Evolutionary conservation across 2,888 invertebrate genomes (phyloP).

Genomic region (Galerucella nymphaeae): DNA sequence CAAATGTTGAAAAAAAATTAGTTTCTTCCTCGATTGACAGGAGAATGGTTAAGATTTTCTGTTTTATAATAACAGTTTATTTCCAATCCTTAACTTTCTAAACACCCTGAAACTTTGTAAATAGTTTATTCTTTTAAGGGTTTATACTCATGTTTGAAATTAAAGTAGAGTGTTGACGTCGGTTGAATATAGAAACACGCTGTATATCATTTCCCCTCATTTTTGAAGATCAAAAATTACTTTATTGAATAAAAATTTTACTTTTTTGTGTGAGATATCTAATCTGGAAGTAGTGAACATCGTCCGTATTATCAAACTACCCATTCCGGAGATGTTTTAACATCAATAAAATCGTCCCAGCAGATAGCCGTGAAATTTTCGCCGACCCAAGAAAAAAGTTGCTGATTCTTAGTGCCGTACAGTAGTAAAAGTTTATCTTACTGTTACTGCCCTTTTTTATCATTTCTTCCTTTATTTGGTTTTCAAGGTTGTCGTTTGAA

Average conservation of each 20-base stretch:
- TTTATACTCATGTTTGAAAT: too few relatives aligned
- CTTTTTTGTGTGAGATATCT: background rate
- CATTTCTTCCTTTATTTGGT: background rate
- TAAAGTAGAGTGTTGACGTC: too few relatives aligned
- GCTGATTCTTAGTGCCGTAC: background rate
- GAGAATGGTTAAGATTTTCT: too few relatives aligned
- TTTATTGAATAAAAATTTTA: background rate
- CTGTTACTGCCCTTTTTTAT: background rate
- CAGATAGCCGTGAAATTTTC: slow-evolving; percentile 10
- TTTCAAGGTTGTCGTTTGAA: background rate
- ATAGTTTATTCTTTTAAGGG: too few relatives aligned
- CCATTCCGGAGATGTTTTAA: background rate
- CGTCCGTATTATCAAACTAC: background rate
- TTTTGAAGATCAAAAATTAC: too few relatives aligned
- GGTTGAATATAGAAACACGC: too few relatives aligned
- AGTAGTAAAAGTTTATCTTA: slow-evolving; percentile 11
- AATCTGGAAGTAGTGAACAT: background rate
- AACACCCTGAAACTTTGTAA: too few relatives aligned
- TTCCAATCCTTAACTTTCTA: too few relatives aligned
- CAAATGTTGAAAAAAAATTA: too few relatives aligned
- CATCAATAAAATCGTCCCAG: slow-evolving; percentile 3
- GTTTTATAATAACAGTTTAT: too few relatives aligned
- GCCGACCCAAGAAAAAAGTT: background rate
- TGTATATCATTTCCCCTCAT: too few relatives aligned
- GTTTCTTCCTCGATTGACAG: too few relatives aligned